Evolutionary conservation across 2,888 invertebrate species (phyloP), one percentile per base, ranked within the genome.

Genomic region (Epinotia ramella): DNA sequence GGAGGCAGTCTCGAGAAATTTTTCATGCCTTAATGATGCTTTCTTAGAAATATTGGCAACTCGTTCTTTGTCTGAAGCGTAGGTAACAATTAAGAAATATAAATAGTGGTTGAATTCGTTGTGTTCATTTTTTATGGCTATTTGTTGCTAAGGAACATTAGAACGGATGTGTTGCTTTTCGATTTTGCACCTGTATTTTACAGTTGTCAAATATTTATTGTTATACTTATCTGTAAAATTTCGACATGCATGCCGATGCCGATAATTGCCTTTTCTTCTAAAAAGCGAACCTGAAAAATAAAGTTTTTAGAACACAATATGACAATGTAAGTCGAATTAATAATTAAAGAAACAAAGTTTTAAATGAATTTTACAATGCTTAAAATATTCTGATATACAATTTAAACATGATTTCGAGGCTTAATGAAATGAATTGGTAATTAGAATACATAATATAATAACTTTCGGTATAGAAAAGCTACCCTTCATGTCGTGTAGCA

Each of bases 401-500:
- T 28, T 28, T 49, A 16, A 5, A 33, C 33, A 33, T 9, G 40
- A 9, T 40, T 40, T 9, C 9, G 40, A 40, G 40, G 40, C 40
- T 0, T 40, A 40, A 40, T 40, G 0, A 40, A 40, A 40, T 40
- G 9, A 40, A 40, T 40, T 9, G 9, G 40, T 40, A 40, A 40
- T 40, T 2, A 40, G n/a, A 13, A 53, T 53, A 6, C 53, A n/a
- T 53, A 53, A 53, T 7, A n/a, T n/a, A n/a, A 40, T 40, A 9
- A 40, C 40, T 40, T 40, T 40, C 40, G 40, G 28, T 16, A 60
- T 44, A 67, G 44, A 68, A 63, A 24, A 24, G 53, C 1, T 12
- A 7, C 2, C 28, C 18, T 56, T 62, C 20, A 40, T 63, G 56
- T 56, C 44, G 87, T 87, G 86, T 87, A 87, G 86, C 84, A 87